Evolutionary conservation across 2,113 vertebrate species (phyloP), one percentile per base, ranked within the genome.

Genomic region (Entosphenus tridentatus): DNA sequence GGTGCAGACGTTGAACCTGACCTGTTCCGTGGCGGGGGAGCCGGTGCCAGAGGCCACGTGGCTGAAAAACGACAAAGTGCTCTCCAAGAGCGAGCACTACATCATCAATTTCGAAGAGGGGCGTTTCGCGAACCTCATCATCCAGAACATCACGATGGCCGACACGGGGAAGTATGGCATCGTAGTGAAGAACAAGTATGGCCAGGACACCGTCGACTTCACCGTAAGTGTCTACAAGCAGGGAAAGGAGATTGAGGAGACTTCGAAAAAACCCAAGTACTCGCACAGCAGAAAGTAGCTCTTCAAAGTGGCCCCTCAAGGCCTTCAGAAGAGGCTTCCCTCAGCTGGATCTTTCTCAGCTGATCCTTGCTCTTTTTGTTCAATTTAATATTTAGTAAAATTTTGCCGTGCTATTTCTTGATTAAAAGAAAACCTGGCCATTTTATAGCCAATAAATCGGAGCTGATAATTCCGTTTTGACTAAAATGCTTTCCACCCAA

Each of bases 131-230:
- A 86, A 85, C 75, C 76, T 98, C 74, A 85, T 86, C 71, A 98
- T 98, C 76, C 88, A 85, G 72, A 86, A 87, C 3, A 87, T 98
- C 65, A 76, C 82, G 57, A 80, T 92, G 56, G 92, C 95, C 74
- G 86, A 91, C 76, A 96, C 93, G 1, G 88, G 92, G 73, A 93
- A 85, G 80, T 98, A 91, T 68, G 87, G 85, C 74, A 86, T 98
- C 78, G 83, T 83, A 57, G 87, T 98, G 73, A 86, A 85, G 81
- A 98, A 98, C 81, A 93, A 92, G 75, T 85, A 84, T 0, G 93
- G 93, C 1, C 89, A 90, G 0, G 93, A 98, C 79, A 89, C 87
- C 69, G 88, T 95, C n/a, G 92, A 98, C 70, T 80, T 98, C 77
- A 84, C 93, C 39, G 80, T 98, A 76, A 93, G 89, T 54, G 84